Conservation (phyloP, 1,140 invertebrate species). For the Laupala kohalensis region DNA sequence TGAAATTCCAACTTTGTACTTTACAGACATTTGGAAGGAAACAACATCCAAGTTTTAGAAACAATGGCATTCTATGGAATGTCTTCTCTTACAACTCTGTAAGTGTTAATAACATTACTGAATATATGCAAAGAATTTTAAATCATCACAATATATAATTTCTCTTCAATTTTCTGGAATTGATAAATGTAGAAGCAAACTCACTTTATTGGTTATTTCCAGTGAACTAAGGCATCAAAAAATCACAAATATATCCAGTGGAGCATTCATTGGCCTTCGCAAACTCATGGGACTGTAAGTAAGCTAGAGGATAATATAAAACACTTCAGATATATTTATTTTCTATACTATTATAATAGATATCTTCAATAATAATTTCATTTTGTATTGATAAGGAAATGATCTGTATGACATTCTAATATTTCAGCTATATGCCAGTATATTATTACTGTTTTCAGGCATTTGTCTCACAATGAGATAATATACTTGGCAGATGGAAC, state of each 20-base stretch:
- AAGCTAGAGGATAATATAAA: too few species aligned
- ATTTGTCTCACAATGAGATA: slow-evolving; percentile 29
- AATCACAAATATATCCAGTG: slow-evolving; percentile 19
- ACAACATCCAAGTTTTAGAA: slow-evolving; percentile 20
- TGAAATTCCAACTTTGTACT: neutral
- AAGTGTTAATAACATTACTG: slow-evolving; percentile 6
- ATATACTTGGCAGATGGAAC: slow-evolving; percentile 24
- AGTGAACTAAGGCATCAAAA: slow-evolving; percentile 20
- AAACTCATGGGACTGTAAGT: slow-evolving; percentile 18
- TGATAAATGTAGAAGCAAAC: too few species aligned
- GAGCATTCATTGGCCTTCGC: slow-evolving; percentile 22
- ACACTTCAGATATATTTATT: too few species aligned
- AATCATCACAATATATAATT: too few species aligned
- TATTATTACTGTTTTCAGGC: slow-evolving; percentile 22
- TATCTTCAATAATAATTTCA: too few species aligned
- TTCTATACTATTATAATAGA: too few species aligned
- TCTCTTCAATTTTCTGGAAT: too few species aligned
- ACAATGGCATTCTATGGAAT: slow-evolving; percentile 25
- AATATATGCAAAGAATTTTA: neutral
- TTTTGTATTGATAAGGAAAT: too few species aligned
- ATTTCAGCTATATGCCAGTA: too few species aligned
- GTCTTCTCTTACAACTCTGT: slow-evolving; percentile 23
- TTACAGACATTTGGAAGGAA: slow-evolving; percentile 24
- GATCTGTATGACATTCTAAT: too few species aligned
- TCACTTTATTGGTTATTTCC: too few species aligned